Evolutionary conservation across 2,888 invertebrate genomes (phyloP), one percentile per base, ranked within the genome.

Genomic region (Clunio marinus): DNA sequence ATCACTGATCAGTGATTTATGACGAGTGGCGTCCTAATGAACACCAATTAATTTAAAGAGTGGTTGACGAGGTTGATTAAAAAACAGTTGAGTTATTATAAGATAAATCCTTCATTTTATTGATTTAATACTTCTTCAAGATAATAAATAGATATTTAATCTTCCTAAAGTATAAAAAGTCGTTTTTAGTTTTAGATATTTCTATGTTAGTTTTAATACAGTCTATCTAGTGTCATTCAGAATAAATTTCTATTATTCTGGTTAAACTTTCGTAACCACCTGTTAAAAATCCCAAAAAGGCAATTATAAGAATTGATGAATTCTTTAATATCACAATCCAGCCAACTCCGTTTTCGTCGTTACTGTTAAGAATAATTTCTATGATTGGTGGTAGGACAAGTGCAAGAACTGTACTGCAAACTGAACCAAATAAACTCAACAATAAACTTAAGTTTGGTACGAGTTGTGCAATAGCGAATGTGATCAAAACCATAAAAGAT

Each of bases 391-490:
- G 96, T 75, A 96, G 90, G 41, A 96, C 83, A 37, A 96, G 82
- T 0, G 94, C 94, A 70, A 96, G 79, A 0, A 91, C 87, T 3
- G 94, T 89, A 7, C 93, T 91, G 75, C 93, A 92, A 0, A 96
- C 83, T 0, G 96, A 93, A 3, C 96, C 96, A 27, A 96, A 91
- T 70, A 96, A 78, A 0, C 95, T 94, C 72, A 96, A 96, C 79
- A 96, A 92, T 1, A 93, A 81, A 1, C 88, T 88, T 70, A 96
- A 80, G 72, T 91, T 85, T 0, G 96, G 96, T 69, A 96, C 90
- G 1, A 88, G 82, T 75, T 91, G 91, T 0, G 96, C 95, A 72
- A 95, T 79, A 10, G 86, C 78, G 81, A 95, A 91, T 58, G 95
- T 95, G 1, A 93, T 68, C 2, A 91, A 70, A 2, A 95, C 93